phyloP scores from a whole-genome alignment of 1,140 invertebrate species.

The Brachionus sp. region DNA sequence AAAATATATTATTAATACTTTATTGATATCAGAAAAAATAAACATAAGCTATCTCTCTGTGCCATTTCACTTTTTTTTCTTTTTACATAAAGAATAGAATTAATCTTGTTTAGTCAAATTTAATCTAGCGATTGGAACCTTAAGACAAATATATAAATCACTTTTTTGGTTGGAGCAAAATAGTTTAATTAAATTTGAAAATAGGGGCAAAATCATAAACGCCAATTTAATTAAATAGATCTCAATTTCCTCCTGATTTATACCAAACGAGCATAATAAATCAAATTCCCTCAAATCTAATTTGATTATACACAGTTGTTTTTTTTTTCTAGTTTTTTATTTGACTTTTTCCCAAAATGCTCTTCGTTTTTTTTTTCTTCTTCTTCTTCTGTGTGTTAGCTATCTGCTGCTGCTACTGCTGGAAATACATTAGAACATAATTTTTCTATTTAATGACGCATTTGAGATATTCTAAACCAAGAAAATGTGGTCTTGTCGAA shows the following conservation, averaged over 20 bases:
- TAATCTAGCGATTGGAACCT: not conserved
- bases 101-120: conserved; percentile 36
- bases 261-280: not conserved
- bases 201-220: not conserved
- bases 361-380: not conserved
- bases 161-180: conserved; percentile 17
- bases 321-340: not conserved
- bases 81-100: not conserved
- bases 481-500: not conserved
- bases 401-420: not conserved
- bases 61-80: conserved; percentile 4
- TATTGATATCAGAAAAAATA: conserved; percentile 41
- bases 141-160: conserved; percentile 30
- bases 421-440: not conserved
- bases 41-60: not conserved
- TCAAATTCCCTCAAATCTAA: not conserved
- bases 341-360: not conserved
- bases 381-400: not conserved
- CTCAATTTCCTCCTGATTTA: conserved; percentile 17
- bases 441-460: not conserved
- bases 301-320: conserved; percentile 34
- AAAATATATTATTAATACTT: conserved; percentile 43
- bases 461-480: not conserved
- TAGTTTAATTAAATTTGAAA: conserved; percentile 26
- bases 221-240: conserved; percentile 20